phyloP scores from a whole-genome alignment of 2,888 invertebrate genomes.

The Hofmannophila pseudospretella region DNA sequence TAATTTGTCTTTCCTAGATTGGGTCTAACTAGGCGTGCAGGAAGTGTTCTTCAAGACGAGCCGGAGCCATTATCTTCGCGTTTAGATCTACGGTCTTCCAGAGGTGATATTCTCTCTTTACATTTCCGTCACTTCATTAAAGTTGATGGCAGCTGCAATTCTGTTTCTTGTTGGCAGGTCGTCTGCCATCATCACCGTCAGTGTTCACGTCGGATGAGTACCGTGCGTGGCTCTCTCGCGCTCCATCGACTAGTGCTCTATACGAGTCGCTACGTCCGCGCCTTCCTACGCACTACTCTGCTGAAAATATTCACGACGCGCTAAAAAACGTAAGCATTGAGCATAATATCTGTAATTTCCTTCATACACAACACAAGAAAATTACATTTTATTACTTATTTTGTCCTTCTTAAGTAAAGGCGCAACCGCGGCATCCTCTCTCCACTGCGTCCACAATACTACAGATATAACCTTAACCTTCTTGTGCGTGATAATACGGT shows the following conservation, averaged over 20 bases:
- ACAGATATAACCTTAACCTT: too few relatives aligned
- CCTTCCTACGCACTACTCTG: constrained; percentile 87
- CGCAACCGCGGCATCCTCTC: too few relatives aligned
- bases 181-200: constrained; percentile 68
- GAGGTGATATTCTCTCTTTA: constrained; percentile 38
- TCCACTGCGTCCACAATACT: too few relatives aligned
- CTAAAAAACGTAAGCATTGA: constrained; percentile 88
- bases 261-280: constrained; percentile 93
- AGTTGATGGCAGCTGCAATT: too few relatives aligned
- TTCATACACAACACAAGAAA: too few relatives aligned
- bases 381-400: too few relatives aligned
- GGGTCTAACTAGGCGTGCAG: constrained; percentile 59
- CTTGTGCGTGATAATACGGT: too few relatives aligned
- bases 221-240: constrained; percentile 93
- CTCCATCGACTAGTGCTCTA: constrained; percentile 94
- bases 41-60: constrained; percentile 67
- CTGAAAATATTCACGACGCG: constrained; percentile 93
- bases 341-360: too few relatives aligned
- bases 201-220: constrained; percentile 95
- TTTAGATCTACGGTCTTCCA: constrained; percentile 71
- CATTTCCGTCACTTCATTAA: background rate
- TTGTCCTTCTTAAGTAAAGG: too few relatives aligned
- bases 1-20: constrained; percentile 32
- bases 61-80: constrained; percentile 69
- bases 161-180: constrained; percentile 41